A percentile compares a stretch with the other conserved stretches of the same genome.
These are phyloP conservation scores for Rhabdomys pumilio DNA, from an alignment of 2,797 vertebrate species.

Conservation along the genomic window DNA sequence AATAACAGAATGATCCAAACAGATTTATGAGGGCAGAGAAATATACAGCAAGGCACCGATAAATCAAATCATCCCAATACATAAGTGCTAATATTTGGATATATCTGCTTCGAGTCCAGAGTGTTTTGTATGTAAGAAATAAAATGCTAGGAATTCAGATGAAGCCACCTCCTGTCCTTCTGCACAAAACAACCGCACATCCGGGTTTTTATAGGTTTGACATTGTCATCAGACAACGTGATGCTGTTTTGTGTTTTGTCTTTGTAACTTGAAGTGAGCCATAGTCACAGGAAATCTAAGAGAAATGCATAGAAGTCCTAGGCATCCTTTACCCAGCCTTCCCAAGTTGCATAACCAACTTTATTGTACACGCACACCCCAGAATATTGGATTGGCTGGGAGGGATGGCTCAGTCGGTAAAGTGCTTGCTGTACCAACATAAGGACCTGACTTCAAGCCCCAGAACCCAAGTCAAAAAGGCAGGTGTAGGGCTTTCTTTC, in stretches of 20 bases:
- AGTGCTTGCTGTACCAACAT: no score
- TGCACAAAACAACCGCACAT: background rate
- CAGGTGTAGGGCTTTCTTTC: background rate
- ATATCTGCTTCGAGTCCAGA: background rate
- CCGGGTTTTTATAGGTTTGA: background rate
- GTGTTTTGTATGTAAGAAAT: background rate
- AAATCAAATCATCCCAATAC: background rate
- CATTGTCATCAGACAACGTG: background rate
- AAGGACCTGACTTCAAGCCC: background rate
- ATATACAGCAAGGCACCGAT: background rate
- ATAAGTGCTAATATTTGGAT: background rate
- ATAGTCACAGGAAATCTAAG: background rate
- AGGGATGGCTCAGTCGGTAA: background rate
- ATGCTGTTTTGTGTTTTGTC: background rate
- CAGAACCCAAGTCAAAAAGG: background rate
- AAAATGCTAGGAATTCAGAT: background rate
- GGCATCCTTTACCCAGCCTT: background rate
- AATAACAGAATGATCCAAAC: conserved; percentile 20
- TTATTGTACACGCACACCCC: background rate
- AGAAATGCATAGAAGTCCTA: background rate
- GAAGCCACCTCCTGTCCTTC: background rate
- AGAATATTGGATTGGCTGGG: background rate
- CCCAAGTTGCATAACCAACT: background rate
- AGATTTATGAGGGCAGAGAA: background rate
- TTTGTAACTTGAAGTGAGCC: background rate